Conservation (phyloP, 1,140 invertebrate species). For the Nebria ingens region DNA sequence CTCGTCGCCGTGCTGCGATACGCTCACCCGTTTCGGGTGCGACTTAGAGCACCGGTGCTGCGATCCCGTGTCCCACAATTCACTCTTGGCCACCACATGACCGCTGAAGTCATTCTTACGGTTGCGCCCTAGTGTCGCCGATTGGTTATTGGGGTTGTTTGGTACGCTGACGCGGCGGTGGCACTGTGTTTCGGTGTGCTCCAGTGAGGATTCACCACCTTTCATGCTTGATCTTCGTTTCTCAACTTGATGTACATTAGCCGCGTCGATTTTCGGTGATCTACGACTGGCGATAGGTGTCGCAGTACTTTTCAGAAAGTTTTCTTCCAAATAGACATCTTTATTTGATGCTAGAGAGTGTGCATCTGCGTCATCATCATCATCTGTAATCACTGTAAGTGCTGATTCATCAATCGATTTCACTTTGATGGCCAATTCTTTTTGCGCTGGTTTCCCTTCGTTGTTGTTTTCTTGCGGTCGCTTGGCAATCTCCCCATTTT, state of each 20-base stretch:
- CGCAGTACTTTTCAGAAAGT: too few species aligned
- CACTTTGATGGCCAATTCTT: neutral
- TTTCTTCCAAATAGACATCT: too few species aligned
- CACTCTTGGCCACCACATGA: slow-evolving; percentile 33
- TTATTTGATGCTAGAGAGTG: too few species aligned
- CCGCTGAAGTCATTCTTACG: slow-evolving; percentile 29
- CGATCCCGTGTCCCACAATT: slow-evolving; percentile 32
- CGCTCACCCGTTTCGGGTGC: slow-evolving; percentile 22
- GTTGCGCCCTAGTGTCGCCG: slow-evolving; percentile 21
- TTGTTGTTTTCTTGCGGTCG: neutral
- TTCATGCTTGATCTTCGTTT: neutral
- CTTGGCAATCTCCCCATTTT: slow-evolving; percentile 15
- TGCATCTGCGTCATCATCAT: too few species aligned
- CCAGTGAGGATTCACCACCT: slow-evolving; percentile 13
- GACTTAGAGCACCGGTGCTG: slow-evolving; percentile 26
- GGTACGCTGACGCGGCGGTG: slow-evolving; percentile 23
- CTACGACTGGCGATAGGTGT: neutral
- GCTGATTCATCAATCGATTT: neutral
- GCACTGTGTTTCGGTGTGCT: slow-evolving; percentile 16
- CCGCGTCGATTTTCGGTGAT: neutral
- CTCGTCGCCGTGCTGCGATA: neutral
- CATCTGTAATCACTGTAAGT: too few species aligned
- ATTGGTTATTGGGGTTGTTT: slow-evolving; percentile 16
- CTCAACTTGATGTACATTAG: neutral
- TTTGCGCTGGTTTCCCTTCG: neutral